phyloP scores from a whole-genome alignment of 1,140 invertebrate species.

The Ceratina australensis region DNA sequence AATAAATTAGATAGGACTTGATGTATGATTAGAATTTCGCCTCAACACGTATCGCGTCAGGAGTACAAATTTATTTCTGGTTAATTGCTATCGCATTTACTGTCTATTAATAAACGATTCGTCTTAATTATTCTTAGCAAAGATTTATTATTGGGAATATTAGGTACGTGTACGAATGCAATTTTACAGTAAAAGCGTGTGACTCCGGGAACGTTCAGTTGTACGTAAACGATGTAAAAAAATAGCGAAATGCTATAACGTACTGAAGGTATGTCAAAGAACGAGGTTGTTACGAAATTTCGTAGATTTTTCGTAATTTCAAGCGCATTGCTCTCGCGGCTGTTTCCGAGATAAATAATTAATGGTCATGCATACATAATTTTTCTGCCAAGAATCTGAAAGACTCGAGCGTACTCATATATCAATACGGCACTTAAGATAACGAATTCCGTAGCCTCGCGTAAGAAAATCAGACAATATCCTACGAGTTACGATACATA shows the following conservation, averaged over 20 bases:
- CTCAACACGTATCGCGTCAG: background rate
- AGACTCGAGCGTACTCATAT: background rate
- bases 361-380: background rate
- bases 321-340: too few species aligned
- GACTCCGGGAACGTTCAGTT: too few species aligned
- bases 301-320: too few species aligned
- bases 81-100: background rate
- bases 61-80: background rate
- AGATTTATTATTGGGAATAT: background rate
- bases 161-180: too few species aligned
- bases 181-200: too few species aligned
- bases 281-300: too few species aligned
- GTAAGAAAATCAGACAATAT: background rate
- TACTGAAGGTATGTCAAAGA: too few species aligned
- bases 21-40: background rate
- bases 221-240: too few species aligned
- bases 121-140: background rate
- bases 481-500: background rate
- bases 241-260: too few species aligned
- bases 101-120: background rate
- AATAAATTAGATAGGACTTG: background rate
- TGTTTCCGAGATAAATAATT: background rate
- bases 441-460: background rate
- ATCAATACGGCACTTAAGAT: conserved; percentile 6
- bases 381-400: background rate